Percentiles rank a stretch among this genome's conserved stretches.
Evolutionary conservation across 2,888 invertebrate species (phyloP).

Genomic region (Sipha maydis): DNA sequence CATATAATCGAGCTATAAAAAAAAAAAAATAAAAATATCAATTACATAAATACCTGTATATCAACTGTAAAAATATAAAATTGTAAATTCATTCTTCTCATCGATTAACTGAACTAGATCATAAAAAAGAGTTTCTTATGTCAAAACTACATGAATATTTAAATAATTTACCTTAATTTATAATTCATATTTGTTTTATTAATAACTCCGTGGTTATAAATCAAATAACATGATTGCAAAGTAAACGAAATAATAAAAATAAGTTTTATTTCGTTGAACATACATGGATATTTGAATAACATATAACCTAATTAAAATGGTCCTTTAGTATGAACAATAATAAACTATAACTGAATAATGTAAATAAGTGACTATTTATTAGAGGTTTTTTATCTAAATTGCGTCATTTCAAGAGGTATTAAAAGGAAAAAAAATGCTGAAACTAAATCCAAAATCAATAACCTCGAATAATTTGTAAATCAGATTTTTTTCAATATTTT

Average conservation of each 20-base stretch:
- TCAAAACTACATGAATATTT: neutral
- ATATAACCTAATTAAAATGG: neutral
- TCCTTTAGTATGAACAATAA: neutral
- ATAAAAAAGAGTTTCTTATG: neutral
- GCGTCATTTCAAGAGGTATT: too few species aligned
- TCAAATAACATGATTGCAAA: neutral
- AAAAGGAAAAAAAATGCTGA: too few species aligned
- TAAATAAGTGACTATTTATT: too few species aligned
- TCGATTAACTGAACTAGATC: neutral
- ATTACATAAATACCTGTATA: too few species aligned
- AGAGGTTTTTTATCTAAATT: too few species aligned
- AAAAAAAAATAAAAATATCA: too few species aligned
- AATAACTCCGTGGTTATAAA: neutral
- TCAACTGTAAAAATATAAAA: too few species aligned
- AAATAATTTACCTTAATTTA: neutral
- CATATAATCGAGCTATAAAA: neutral
- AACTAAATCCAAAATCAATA: too few species aligned
- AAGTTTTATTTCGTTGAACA: neutral
- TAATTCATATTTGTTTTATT: neutral
- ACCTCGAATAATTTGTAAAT: too few species aligned
- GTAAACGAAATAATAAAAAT: neutral
- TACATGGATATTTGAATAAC: neutral
- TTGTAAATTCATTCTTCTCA: neutral
- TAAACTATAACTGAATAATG: too few species aligned
- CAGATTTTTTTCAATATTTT: too few species aligned